These are phyloP conservation scores for Drosophila multiciliata DNA, from an alignment of 2,888 invertebrate species.

Conservation along the genomic window DNA sequence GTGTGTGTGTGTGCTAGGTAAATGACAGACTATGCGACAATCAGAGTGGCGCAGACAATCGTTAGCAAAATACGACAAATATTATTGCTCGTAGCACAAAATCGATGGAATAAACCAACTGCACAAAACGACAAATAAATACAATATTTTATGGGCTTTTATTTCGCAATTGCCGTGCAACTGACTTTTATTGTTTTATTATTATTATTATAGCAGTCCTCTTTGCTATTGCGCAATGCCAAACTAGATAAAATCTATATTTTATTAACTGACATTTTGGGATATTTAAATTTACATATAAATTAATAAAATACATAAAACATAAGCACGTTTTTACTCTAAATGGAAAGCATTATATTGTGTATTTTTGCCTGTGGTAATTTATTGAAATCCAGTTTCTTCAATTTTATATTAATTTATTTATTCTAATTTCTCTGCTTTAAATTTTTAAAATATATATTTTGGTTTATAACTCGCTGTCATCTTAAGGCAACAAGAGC, in stretches of 20 bases:
- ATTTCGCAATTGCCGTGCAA: slow-evolving; percentile 53
- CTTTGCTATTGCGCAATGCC: not conserved
- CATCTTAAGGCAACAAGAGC: slow-evolving; percentile 5
- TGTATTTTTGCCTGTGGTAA: not conserved
- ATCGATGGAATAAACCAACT: slow-evolving; percentile 11
- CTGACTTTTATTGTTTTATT: slow-evolving; percentile 30
- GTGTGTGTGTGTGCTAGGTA: slow-evolving; percentile 25
- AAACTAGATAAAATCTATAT: not conserved
- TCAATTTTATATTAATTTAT: not conserved
- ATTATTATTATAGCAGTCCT: slow-evolving; percentile 6
- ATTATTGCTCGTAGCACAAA: slow-evolving; percentile 29
- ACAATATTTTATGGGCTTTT: slow-evolving; percentile 62
- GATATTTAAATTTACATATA: not conserved
- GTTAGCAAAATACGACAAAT: slow-evolving; percentile 41
- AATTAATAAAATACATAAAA: not conserved
- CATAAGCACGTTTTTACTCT: not conserved
- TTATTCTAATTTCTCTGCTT: not conserved
- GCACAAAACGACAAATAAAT: slow-evolving; percentile 42
- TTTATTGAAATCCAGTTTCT: not conserved
- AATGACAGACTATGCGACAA: slow-evolving; percentile 56
- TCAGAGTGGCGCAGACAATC: slow-evolving; percentile 43
- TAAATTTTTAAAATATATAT: not conserved
- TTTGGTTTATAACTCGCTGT: slow-evolving; percentile 21
- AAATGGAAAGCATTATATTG: not conserved
- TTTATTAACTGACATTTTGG: slow-evolving; percentile 9